A percentile compares a stretch with the other conserved stretches of the same genome.
Conservation (phyloP, 2,888 invertebrate genomes). For the Eremobia ochroleuca region DNA sequence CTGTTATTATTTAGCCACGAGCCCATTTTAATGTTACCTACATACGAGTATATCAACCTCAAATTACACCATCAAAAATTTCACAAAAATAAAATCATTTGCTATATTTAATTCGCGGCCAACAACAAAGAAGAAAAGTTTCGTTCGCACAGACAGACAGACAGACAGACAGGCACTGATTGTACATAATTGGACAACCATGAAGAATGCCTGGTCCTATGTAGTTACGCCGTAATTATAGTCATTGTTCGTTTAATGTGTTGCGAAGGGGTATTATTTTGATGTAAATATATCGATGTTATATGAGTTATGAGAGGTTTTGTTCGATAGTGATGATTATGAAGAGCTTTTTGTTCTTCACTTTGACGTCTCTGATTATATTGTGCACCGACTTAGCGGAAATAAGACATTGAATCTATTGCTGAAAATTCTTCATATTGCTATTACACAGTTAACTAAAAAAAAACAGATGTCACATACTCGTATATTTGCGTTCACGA, state of each 20-base stretch:
- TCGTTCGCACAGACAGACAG: slow-evolving; percentile 11
- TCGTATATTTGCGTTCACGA: no score
- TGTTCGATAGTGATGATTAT: background rate
- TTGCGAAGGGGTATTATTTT: slow-evolving; percentile 42
- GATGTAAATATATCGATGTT: slow-evolving; percentile 63
- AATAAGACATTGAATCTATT: background rate
- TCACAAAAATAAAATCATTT: slow-evolving; percentile 15
- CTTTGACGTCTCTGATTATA: slow-evolving; percentile 3
- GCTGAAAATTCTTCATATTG: background rate
- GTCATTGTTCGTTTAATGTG: slow-evolving; percentile 59
- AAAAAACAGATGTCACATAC: no score
- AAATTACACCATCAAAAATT: background rate
- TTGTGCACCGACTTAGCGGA: background rate
- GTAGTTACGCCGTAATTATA: slow-evolving; percentile 59
- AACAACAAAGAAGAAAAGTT: slow-evolving; percentile 34
- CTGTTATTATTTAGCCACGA: background rate
- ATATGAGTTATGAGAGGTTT: slow-evolving; percentile 25
- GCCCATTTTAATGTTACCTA: background rate
- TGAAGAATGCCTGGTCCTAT: slow-evolving; percentile 59
- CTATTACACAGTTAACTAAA: background rate
- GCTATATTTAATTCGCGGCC: slow-evolving; percentile 35
- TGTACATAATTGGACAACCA: slow-evolving; percentile 58
- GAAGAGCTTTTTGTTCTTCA: background rate
- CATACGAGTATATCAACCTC: background rate
- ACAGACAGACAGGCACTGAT: slow-evolving; percentile 34